A percentile compares a stretch with the other conserved stretches of the same genome.
These are phyloP conservation scores for Pogonophryne albipinna DNA, from an alignment of 2,797 vertebrate genomes.

Conservation along the genomic window DNA sequence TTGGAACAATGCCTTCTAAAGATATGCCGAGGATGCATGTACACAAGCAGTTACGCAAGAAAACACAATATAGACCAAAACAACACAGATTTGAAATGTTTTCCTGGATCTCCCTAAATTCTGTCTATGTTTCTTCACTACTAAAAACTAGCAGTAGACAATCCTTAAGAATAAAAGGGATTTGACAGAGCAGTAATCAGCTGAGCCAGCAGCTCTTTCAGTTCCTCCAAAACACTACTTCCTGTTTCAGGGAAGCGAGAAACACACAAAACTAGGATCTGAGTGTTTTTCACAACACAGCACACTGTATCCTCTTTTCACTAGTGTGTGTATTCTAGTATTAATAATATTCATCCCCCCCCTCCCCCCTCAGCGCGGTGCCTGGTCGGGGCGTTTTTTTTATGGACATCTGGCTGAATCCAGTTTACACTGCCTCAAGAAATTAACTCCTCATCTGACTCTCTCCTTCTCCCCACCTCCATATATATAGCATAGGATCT, in stretches of 20 bases:
- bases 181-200: slow-evolving; percentile 32
- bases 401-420: slow-evolving; percentile 81
- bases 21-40: too few relatives aligned
- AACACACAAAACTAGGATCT: neutral
- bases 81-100: neutral
- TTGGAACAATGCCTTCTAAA: neutral
- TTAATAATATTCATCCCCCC: too few relatives aligned
- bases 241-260: slow-evolving; percentile 34
- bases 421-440: slow-evolving; percentile 74
- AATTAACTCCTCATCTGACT: slow-evolving; percentile 48
- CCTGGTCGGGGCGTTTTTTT: slow-evolving; percentile 69
- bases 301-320: slow-evolving; percentile 27
- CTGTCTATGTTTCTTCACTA: neutral
- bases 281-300: slow-evolving; percentile 30
- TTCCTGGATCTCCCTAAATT: neutral
- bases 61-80: neutral
- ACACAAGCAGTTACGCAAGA: neutral
- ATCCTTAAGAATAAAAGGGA: slow-evolving; percentile 9
- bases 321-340: neutral
- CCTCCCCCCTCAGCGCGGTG: slow-evolving; percentile 20
- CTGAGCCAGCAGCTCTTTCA: slow-evolving; percentile 46
- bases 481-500: neutral
- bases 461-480: neutral
- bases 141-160: neutral
- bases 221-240: slow-evolving; percentile 10